Conservation (phyloP, 2,888 invertebrate genomes). For the Drosophila formosana region DNA sequence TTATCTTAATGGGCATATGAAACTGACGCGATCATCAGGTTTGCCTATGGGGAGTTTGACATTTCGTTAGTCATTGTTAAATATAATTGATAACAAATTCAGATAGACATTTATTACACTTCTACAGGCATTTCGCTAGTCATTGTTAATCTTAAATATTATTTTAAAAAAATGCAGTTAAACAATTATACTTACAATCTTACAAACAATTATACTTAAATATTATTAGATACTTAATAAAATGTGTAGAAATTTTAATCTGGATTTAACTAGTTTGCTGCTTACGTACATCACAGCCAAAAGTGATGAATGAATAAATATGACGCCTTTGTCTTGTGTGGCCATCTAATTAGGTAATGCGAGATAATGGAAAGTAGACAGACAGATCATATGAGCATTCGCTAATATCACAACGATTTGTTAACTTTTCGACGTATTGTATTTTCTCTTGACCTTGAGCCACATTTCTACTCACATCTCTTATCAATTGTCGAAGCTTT, state of each 20-base stretch:
- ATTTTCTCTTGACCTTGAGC: not conserved
- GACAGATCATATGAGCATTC: not conserved
- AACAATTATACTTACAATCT: too few species aligned
- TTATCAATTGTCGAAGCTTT: not conserved
- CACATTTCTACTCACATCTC: not conserved
- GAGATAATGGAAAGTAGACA: not conserved
- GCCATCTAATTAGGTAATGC: not conserved
- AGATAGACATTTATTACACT: too few species aligned
- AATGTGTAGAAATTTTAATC: not conserved
- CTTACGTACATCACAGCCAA: not conserved
- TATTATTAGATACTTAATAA: not conserved
- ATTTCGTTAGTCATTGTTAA: too few species aligned
- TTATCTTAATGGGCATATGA: constrained; percentile 39
- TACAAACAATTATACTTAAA: too few species aligned
- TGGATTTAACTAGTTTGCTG: not conserved
- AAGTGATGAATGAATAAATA: not conserved
- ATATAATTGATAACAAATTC: too few species aligned
- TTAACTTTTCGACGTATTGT: not conserved
- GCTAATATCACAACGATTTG: not conserved
- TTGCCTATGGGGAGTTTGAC: not conserved
- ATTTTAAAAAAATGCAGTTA: too few species aligned
- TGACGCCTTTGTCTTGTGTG: not conserved
- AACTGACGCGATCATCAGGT: constrained; percentile 29
- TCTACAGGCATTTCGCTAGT: too few species aligned
- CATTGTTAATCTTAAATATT: too few species aligned